Evolutionary conservation across 2,113 vertebrate species (phyloP), one percentile per base, ranked within the genome.

Genomic region (Psittacara wagleri): DNA sequence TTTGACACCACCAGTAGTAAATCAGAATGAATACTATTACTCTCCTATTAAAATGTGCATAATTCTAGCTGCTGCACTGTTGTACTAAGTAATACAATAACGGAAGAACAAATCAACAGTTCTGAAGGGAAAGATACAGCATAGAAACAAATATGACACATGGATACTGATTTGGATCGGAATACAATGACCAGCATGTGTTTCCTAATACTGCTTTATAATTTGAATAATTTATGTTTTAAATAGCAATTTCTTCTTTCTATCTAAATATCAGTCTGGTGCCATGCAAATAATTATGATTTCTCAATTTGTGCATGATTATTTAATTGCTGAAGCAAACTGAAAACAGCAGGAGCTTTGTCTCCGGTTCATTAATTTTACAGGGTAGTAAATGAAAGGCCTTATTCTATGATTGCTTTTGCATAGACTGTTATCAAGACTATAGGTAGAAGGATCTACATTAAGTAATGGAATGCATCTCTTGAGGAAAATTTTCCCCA

Each of bases 291-390:
- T 87, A 94, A 87, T 79, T 41, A 72, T 64, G 35, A 85, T 85
- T 91, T 95, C 70, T 91, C 70, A 92, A 89, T 92, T 91, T 85
- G 74, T 68, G 49, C n/a, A n/a, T 89, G 66, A 92, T 92, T 92
- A 94, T 70, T 91, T 96, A 86, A 96, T 87, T 89, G 55, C 70
- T 82, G 48, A 31, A 92, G 62, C n/a, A 75, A 94, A 91, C 54
- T 49, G 66, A 91, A 88, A 93, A 74, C 86, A 93, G 86, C 55
- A 88, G 66, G 76, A 88, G 49, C 29, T 92, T 81, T 92, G 83
- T 80, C 41, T 93, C 75, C 61, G 51, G 49, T 82, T 92, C 66
- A 91, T 76, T 78, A 94, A 75, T 82, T 88, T 92, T 75, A 91
- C 55, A 86, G 69, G 70, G 64, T 43, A 84, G 31, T 37, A 94